Base-by-base conservation (phyloP, 2,888 invertebrate genomes). In the Parnassius mnemosyne region DNA sequence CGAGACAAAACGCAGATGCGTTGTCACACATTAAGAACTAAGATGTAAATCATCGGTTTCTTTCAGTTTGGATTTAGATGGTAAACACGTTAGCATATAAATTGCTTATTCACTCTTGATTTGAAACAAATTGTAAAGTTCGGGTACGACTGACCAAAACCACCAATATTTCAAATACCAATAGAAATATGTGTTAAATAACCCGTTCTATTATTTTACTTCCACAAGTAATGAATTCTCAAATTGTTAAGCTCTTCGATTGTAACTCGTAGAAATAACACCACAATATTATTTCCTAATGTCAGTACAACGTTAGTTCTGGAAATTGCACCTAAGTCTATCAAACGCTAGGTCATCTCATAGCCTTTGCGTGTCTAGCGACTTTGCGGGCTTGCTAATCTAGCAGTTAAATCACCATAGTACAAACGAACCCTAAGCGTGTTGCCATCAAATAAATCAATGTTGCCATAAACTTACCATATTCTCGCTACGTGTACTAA, bases 391-490 rank as follows among this genome's bases (percentile, higher is more conserved):
- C 46, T 42, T 11, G 54, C 47, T 55, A 59, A 63, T 63, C 63
- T 41, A 59, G 34, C 47, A 20, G 41, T 55, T 54, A 54, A 63
- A 63, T 63, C 63, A 59, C 59, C 55, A 58, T 63, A 59, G 63
- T 63, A 58, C 58, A 51, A 59, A 59, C 63, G 59, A 59, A 58
- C 51, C 44, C 43, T 51, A 50, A 63, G 59, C 59, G 63, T 63
- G 59, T 58, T 63, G 58, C 63, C 63, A 63, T 59, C 63, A 63
- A 59, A 63, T 63, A 63, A 63, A 58, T 63, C 63, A 63, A 52
- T 46, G 63, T 55, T 44, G 58, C 51, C 51, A 57, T 62, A 62
- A 55, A 63, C 63, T 63, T 63, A 57, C 41, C 63, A 63, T 63
- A 63, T 63, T 58, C 62, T 47, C 41, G 47, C 42, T 60, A 50